Percentiles rank a stretch among this genome's conserved stretches.
Evolutionary conservation across 2,888 invertebrate genomes (phyloP).

Genomic region (Synergus itoensis): DNA sequence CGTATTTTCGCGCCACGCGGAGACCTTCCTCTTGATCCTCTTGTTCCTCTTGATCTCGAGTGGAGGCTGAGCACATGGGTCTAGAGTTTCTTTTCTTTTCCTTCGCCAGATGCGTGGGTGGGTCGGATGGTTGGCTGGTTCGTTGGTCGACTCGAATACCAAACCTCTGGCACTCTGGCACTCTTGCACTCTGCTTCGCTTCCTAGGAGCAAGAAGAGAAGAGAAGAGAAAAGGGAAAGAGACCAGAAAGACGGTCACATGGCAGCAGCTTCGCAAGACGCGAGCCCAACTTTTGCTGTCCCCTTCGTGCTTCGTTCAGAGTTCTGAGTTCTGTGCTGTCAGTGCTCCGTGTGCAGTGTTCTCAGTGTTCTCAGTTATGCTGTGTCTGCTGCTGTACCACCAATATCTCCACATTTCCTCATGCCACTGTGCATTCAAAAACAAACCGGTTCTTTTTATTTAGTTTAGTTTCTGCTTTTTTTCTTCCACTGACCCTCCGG

Average conservation of each 20-base stretch:
- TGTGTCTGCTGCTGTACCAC: background rate
- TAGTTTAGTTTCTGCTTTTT: background rate
- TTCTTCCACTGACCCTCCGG: background rate
- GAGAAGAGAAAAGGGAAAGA: conserved; percentile 59
- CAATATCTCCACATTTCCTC: conserved; percentile 25
- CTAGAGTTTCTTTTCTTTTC: conserved; percentile 46
- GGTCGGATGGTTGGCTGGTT: conserved; percentile 52
- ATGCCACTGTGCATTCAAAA: background rate
- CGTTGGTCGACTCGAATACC: conserved; percentile 55
- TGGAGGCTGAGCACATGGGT: conserved; percentile 47
- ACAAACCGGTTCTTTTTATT: conserved; percentile 26
- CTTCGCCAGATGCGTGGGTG: conserved; percentile 63
- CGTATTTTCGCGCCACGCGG: conserved; percentile 36
- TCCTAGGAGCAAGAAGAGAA: conserved; percentile 6
- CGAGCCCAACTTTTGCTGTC: conserved; percentile 59
- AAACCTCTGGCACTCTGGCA: background rate
- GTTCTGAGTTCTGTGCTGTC: conserved; percentile 63
- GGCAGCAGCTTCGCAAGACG: conserved; percentile 59
- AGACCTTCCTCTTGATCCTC: conserved; percentile 4
- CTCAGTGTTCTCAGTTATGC: background rate
- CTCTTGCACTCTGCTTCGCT: background rate
- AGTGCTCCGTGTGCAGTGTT: conserved; percentile 24
- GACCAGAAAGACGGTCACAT: conserved; percentile 66
- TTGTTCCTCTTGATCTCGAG: conserved; percentile 49
- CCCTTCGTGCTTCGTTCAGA: conserved; percentile 71